Conservation (phyloP, 2,797 vertebrate genomes). For the Betta splendens region DNA sequence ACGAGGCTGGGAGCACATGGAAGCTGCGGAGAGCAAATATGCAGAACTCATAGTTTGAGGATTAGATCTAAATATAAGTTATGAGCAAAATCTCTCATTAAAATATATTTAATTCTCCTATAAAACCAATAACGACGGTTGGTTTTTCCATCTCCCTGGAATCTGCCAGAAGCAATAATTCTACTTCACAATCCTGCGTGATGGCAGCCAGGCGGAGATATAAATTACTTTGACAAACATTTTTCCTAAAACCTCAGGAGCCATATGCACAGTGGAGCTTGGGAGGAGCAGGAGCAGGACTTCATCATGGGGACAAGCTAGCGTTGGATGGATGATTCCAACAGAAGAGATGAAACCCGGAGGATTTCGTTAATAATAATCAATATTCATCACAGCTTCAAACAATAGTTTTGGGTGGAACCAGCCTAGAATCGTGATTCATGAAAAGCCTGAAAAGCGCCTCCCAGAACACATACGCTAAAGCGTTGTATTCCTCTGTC, state of each 20-base stretch:
- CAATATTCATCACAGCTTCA: background rate
- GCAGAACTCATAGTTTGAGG: conserved; percentile 56
- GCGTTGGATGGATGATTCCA: conserved; percentile 35
- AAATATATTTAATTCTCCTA: conserved; percentile 69
- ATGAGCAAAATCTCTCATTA: conserved; percentile 75
- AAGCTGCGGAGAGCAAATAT: conserved; percentile 53
- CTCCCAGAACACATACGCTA: conserved; percentile 20
- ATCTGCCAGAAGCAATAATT: conserved; percentile 73
- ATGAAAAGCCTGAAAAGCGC: background rate
- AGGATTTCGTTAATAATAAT: conserved; percentile 26
- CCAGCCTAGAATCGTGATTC: conserved; percentile 19
- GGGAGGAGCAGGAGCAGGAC: conserved; percentile 41
- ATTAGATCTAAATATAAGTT: conserved; percentile 71
- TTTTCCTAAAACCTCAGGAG: conserved; percentile 69
- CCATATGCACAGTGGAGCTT: conserved; percentile 48
- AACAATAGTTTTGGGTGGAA: background rate
- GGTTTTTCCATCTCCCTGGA: conserved; percentile 70
- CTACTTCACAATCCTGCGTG: conserved; percentile 59
- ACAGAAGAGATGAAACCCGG: conserved; percentile 23
- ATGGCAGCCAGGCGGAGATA: conserved; percentile 57
- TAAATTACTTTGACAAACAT: conserved; percentile 76
- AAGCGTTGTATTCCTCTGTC: conserved; percentile 37
- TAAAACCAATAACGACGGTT: conserved; percentile 67
- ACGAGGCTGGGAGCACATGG: conserved; percentile 26
- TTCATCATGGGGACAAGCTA: conserved; percentile 49